Base-by-base conservation (phyloP, 2,888 invertebrate species). In the Uropetala carovei region DNA sequence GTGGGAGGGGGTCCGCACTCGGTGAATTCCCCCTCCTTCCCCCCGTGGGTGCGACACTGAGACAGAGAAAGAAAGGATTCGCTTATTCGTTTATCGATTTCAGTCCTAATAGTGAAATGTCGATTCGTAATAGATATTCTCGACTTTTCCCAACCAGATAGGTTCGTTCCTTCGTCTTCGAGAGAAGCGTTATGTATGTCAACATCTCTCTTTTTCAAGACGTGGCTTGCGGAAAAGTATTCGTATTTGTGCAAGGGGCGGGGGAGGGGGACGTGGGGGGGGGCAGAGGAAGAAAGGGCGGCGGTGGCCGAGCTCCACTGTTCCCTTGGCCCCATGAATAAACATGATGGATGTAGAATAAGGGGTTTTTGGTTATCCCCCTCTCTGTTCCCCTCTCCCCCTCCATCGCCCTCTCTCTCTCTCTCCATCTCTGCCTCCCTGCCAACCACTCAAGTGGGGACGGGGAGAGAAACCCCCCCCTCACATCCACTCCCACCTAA, bases 111-210 rank as follows among this genome's bases (percentile, higher is more conserved):
- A 3, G 43, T 43, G 43, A 43, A 43, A 43, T 43, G 43, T 43
- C 43, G 43, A 43, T 43, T 43, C 43, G 5, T 43, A 43, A 43
- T 5, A 43, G 43, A 43, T 43, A 43, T 43, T 43, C 5, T 43
- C 43, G 1, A 5, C 3, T 3, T 43, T 5, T 43, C 43, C 5
- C 5, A 3, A 43, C 43, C 5, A 43, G 43, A 1, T 43, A 43
- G 43, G 43, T 43, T 43, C 43, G 43, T 43, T 5, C n/a, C n/a
- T n/a, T n/a, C 43, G 43, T 43, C 43, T 43, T 43, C 43, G 92
- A 22, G 43, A 59, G 64, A 22, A 30, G 86, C 84, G 75, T 91
- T 92, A 92, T 75, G 93, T 89, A 92, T 92, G 68, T 27, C 11
- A 5, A 18, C 3, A 0, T 57, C 68, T n/a, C 89, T 89, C 43